phyloP scores from a whole-genome alignment of 2,888 invertebrate species.

The Pherbina coryleti region DNA sequence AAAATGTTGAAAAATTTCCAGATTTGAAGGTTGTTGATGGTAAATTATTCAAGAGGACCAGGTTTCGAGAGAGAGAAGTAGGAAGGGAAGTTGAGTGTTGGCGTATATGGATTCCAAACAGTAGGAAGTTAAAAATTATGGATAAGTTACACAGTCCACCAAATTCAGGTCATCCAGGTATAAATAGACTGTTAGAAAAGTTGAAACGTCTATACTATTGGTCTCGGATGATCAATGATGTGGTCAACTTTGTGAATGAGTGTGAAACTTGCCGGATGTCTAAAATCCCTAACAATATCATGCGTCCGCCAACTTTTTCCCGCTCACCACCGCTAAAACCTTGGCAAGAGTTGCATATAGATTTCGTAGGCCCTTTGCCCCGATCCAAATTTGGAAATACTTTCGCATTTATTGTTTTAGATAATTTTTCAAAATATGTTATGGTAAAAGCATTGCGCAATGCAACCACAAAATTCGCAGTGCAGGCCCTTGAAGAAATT shows the following conservation, averaged over 20 bases:
- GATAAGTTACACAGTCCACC: background rate
- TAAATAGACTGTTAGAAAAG: background rate
- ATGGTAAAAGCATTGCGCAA: background rate
- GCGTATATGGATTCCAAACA: background rate
- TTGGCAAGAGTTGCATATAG: constrained; percentile 1
- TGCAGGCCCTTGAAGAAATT: background rate
- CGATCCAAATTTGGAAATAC: background rate
- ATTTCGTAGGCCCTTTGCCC: background rate
- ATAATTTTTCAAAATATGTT: background rate
- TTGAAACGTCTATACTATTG: background rate
- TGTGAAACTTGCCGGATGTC: background rate
- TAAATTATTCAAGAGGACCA: background rate
- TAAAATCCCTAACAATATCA: background rate
- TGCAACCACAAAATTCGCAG: background rate
- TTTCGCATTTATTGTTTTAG: background rate
- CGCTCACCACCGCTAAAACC: background rate
- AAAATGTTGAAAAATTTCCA: background rate
- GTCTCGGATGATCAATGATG: background rate
- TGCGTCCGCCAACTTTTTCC: background rate
- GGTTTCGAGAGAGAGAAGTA: background rate
- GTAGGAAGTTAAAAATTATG: background rate
- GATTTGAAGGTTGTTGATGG: background rate
- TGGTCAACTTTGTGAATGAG: background rate
- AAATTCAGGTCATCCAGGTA: background rate
- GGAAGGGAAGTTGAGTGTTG: background rate